Base-by-base conservation (phyloP, 64 coral and sea anemone species). In the Anthopleura sola region DNA sequence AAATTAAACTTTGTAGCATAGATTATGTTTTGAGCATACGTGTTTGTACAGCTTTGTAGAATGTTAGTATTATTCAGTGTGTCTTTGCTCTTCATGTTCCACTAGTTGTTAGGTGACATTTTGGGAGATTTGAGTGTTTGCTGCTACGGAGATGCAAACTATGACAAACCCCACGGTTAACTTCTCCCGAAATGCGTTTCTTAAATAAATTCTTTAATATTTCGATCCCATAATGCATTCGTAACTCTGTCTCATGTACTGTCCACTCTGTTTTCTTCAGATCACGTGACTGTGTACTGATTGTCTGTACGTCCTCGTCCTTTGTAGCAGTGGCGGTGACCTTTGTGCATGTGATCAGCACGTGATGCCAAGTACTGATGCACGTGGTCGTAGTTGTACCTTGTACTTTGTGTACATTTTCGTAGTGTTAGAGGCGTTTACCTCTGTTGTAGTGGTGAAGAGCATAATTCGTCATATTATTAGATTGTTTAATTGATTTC, bases 251-350 rank as follows among this genome's bases (percentile, higher is more conserved):
- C 82, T 83, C 37, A 83, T 49, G 82, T 60, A 36, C 26, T 49
- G 21, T 37, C 50, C 82, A 49, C 50, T 83, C 55, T 83, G 82
- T 83, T 83, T 60, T 79, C 76, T 79, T 36, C 49, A 83, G 82
- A 83, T 83, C 82, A 83, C 82, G 82, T 83, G 82, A 83, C 66
- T 60, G 23, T 83, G 82, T 83, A 60, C 82, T 83, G 82, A 83
- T 83, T 83, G 82, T 83, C 82, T 83, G 82, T 83, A 51, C 82
- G 82, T 83, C 82, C 78, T 81, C 82, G 82, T 83, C 82, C 49
- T 83, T 83, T 83, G 82, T 83, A 56, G 82, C 82, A 83, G 82
- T 83, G 82, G 82, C 82, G 82, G 48, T 60, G 82, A 83, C 82
- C 82, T 83, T 83, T 83, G 82, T 83, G n/a, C 78, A 81, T 53